Evolutionary conservation across 2,113 vertebrate species (phyloP), one percentile per base, ranked within the genome.

Genomic region (Acrocephalus arundinaceus): DNA sequence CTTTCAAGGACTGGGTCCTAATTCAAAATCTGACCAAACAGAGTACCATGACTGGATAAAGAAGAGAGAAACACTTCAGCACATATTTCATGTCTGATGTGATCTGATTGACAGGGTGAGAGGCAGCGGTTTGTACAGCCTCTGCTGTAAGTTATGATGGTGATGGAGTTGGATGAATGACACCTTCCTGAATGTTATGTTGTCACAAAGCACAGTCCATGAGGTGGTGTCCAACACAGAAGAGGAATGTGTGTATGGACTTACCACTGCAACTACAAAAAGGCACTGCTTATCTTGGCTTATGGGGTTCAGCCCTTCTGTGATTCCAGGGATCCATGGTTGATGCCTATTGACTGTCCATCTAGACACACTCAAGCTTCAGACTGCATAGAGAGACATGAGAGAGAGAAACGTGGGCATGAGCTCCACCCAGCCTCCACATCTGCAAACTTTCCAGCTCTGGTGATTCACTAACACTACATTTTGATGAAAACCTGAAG

Each of bases 261-360:
- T 59, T 88, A 17, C 5, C 7, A 43, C 2, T 39, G 13, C 23
- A 49, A 41, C 10, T 62, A 33, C 0, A 0, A 16, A 59, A 68
- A 82, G 13, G 1, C 2, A 7, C 22, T 70, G 49, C 33, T 65
- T 10, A 20, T 4, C 8, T 68, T 71, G 35, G 11, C 18, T 37
- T 18, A n/a, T 17, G 8, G 85, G 21, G 18, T n/a, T 51, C 21
- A 84, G 35, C 7, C 5, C 22, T 67, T 27, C 30, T 46, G 31
- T 6, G 25, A 2, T 31, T 28, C 25, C 2, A 3, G 12, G 12
- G 20, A 25, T 19, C 6, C 0, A 0, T 14, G 25, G 3, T 1
- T 89, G 18, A 19, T 63, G 48, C 12, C 37, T 10, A 17, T 3
- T 58, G 20, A 11, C 27, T 54, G 15, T 13, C 17, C 7, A 4